phyloP scores from a whole-genome alignment of 2,888 invertebrate genomes.

The Dicroscelio sp. region DNA sequence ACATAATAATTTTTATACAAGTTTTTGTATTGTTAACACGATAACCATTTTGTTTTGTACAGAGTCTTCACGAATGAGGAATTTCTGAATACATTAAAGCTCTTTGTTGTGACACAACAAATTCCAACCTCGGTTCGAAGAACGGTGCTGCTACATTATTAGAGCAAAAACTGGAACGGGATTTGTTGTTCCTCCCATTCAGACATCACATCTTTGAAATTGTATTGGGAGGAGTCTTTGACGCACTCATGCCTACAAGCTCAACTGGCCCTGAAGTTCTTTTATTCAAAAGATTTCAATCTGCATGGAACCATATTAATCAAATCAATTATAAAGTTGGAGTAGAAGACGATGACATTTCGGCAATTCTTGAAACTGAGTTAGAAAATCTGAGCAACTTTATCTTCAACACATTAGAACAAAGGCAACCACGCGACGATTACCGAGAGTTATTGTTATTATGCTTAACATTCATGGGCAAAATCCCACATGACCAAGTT shows the following conservation, averaged over 20 bases:
- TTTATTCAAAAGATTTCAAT: constrained; percentile 9
- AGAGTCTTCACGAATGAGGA: constrained; percentile 27
- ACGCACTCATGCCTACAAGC: not conserved
- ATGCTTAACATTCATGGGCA: constrained; percentile 82
- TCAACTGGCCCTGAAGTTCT: not conserved
- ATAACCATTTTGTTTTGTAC: too few species aligned
- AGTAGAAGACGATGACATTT: constrained; percentile 42
- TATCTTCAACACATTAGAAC: constrained; percentile 23
- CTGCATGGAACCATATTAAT: constrained; percentile 68
- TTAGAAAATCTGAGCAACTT: constrained; percentile 48
- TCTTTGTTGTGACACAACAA: constrained; percentile 21
- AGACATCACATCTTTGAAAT: constrained; percentile 26
- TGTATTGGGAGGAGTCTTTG: constrained; percentile 9
- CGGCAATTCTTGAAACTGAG: constrained; percentile 24
- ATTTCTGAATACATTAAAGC: not conserved
- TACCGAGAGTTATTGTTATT: constrained; percentile 83
- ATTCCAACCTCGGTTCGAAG: not conserved
- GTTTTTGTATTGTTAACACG: too few species aligned
- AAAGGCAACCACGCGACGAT: constrained; percentile 82
- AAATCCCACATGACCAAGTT: constrained; percentile 64
- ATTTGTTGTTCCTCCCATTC: constrained; percentile 4
- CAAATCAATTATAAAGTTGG: constrained; percentile 58
- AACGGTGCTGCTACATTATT: constrained; percentile 26
- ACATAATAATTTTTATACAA: too few species aligned
- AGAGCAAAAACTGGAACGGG: not conserved